Conservation (phyloP, 1,140 invertebrate genomes). For the Homarus americanus region DNA sequence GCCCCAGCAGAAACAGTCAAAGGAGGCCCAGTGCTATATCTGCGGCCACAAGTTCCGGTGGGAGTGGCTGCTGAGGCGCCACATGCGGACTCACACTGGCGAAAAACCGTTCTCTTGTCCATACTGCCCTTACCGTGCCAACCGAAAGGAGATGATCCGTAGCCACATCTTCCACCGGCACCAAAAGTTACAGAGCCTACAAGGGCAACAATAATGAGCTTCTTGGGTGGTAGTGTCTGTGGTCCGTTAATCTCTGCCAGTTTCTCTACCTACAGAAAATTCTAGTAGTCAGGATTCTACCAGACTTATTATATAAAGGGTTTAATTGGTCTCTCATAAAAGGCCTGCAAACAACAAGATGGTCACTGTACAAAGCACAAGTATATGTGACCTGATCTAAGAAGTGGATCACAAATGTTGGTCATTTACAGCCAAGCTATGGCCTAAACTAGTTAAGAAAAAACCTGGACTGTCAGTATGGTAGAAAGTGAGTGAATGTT, state of each 20-base stretch:
- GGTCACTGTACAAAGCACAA: neutral
- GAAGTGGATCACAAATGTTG: no score
- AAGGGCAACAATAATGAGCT: constrained; percentile 19
- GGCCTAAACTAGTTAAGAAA: no score
- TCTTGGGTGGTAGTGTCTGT: neutral
- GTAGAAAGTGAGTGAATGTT: no score
- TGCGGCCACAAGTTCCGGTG: constrained; percentile 74
- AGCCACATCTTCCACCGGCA: constrained; percentile 64
- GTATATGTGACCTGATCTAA: no score
- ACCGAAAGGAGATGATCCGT: constrained; percentile 63
- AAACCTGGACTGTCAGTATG: no score
- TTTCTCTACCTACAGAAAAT: neutral
- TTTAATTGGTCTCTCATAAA: neutral
- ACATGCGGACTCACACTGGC: constrained; percentile 82
- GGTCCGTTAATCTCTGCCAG: neutral
- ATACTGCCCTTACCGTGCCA: constrained; percentile 60
- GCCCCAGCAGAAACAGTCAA: constrained; percentile 60
- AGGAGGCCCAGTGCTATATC: constrained; percentile 64
- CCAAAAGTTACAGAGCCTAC: constrained; percentile 16
- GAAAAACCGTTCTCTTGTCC: constrained; percentile 76
- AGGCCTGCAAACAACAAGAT: neutral
- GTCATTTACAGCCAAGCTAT: no score
- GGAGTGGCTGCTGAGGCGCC: constrained; percentile 73
- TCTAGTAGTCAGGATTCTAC: neutral
- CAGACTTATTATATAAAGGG: neutral